Base-by-base conservation (phyloP, 2,113 vertebrate species). In the Porphyrio hochstetteri region DNA sequence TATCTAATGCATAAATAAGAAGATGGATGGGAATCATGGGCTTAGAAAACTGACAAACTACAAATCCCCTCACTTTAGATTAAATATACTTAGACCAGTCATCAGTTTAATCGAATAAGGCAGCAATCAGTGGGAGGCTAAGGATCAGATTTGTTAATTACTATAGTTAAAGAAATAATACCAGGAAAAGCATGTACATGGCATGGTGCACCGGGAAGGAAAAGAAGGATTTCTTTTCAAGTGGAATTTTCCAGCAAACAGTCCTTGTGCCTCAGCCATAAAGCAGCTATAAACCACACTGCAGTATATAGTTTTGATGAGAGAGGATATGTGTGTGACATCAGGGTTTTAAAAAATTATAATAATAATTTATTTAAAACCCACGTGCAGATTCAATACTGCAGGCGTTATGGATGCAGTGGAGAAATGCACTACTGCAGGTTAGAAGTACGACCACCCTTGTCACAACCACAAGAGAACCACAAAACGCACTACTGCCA, bases 241-340 rank as follows among this genome's bases (percentile, higher is more conserved):
- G 31, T n/a, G 77, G 74, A 87, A 87, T 92, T 89, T 96, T 91
- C 77, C 92, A 79, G 16, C 53, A 86, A 63, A n/a, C 5, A 15
- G 5, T 42, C 14, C 29, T 8, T 4, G 16, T 64, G 11, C 33
- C 48, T 67, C 50, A 63, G 46, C 16, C 36, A 33, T 36, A 52
- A 70, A 46, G 46, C 7, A 81, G 31, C 25, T 27, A 52, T 56
- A 75, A 84, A 95, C 56, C 12, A 44, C 31, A 4, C 2, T 5
- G 25, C 4, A 21, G 7, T 14, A 14, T 1, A 7, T 0, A 7
- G 7, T 44, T 67, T 50, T 55, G 10, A 4, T 21, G 20, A 25
- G 8, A 9, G 3, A 81, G 25, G 17, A n/a, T n/a, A 28, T 15
- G 31, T 38, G 70, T 44, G 44, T 18, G 44, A 44, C 44, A 44